Base-by-base conservation (phyloP, 2,113 vertebrate genomes). In the Odontophorus gujanensis region DNA sequence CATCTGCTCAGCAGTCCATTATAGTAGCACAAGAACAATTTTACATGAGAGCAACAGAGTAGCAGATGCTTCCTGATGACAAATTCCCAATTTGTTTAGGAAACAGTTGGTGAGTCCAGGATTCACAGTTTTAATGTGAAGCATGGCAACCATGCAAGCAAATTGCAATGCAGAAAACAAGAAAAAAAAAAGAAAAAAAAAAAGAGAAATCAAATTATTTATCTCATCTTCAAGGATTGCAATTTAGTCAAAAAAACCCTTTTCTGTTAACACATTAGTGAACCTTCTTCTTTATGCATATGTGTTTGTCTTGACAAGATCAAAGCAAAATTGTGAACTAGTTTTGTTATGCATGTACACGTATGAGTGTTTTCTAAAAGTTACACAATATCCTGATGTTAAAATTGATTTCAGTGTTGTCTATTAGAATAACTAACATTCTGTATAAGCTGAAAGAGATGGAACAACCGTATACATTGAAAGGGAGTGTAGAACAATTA, bases 51-150 rank as follows among this genome's bases (percentile, higher is more conserved):
- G 93, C 90, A 96, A 12, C 81, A 87, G 94, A 97, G 85, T 61
- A 96, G 87, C 96, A 97, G 97, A 97, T 98, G 97, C 97, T 97
- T 97, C 82, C 92, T 97, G 88, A 95, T 77, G 93, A 97, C 92
- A 96, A 22, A 93, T 97, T 97, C 95, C 88, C 95, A 91, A 8
- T 95, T 97, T 96, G 89, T 96, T 96, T 97, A 96, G 91, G 96
- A 97, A 98, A 96, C 93, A 96, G 59, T 72, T 67, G 93, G 63
- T 83, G 90, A 95, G 68, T 93, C 92, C 94, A 95, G 91, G 79
- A 92, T 96, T 97, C 91, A 80, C 50, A 72, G 58, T 80, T 97
- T 96, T 97, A 71, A 71, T 68, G 90, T 89, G 62, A 81, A 94
- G 74, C 87, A 43, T 87, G 85, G 61, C 73, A 95, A 82, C 68